Conservation (phyloP, 92 coral and sea anemone genomes). For the Porites rus region DNA sequence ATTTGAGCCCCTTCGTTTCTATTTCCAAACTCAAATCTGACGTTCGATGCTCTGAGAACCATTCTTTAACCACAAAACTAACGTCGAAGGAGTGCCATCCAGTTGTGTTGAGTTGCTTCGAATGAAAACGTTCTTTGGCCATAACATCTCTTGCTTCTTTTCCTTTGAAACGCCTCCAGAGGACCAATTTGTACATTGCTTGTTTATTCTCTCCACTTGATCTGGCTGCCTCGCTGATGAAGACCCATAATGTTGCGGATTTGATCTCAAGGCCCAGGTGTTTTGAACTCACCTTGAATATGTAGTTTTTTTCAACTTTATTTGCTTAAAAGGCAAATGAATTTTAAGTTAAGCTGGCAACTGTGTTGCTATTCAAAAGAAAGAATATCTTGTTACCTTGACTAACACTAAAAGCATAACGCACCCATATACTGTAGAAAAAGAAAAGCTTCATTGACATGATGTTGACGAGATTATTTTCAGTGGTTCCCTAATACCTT, state of each 20-base stretch:
- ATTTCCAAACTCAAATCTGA: slow-evolving; percentile 9
- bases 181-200: background rate
- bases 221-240: background rate
- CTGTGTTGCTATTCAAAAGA: background rate
- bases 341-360: background rate
- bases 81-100: slow-evolving; percentile 30
- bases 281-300: slow-evolving; percentile 9
- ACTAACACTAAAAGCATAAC: no score
- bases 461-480: background rate
- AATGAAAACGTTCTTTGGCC: slow-evolving; percentile 7
- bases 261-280: background rate
- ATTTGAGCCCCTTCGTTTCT: background rate
- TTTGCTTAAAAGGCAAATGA: slow-evolving; percentile 4
- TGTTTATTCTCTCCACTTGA: background rate
- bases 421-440: background rate
- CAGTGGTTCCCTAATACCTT: background rate
- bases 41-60: slow-evolving; percentile 15
- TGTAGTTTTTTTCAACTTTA: background rate
- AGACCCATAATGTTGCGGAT: slow-evolving; percentile 39
- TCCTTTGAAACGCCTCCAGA: background rate
- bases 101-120: slow-evolving; percentile 9
- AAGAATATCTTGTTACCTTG: background rate
- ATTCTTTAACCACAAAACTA: slow-evolving; percentile 10
- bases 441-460: background rate
- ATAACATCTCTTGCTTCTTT: background rate